These are phyloP conservation scores for Fulica atra DNA, from an alignment of 2,113 vertebrate species.

Conservation along the genomic window DNA sequence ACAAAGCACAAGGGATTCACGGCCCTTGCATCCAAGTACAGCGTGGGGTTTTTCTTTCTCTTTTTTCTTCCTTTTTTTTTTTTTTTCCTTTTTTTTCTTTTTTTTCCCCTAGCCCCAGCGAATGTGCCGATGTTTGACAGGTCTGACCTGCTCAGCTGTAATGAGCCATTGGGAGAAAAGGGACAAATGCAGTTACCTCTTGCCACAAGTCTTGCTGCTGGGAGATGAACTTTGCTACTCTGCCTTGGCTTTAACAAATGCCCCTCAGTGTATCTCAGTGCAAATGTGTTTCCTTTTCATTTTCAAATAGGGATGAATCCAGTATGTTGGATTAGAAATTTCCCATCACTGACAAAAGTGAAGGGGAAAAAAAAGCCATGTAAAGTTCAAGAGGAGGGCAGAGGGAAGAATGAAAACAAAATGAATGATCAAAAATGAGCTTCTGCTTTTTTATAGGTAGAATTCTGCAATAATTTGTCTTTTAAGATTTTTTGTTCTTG, in stretches of 20 bases:
- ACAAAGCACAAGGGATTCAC: conserved; percentile 61
- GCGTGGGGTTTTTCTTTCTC: not conserved
- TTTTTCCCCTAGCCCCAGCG: fast-evolving
- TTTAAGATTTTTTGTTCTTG: not conserved
- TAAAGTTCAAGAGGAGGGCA: conserved; percentile 70
- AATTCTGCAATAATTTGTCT: not conserved
- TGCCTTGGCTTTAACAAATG: conserved; percentile 64
- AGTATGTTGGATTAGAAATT: conserved; percentile 70
- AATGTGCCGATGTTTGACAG: conserved; percentile 1
- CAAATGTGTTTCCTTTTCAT: conserved; percentile 73
- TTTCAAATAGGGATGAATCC: conserved; percentile 65
- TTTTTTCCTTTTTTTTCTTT: not conserved
- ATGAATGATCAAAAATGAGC: not conserved
- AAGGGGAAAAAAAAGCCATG: conserved; percentile 31
- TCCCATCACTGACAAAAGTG: conserved; percentile 60
- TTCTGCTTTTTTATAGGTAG: not conserved
- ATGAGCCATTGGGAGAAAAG: conserved; percentile 27
- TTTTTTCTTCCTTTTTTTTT: not conserved
- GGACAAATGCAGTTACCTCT: conserved; percentile 61
- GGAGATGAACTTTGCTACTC: conserved; percentile 69
- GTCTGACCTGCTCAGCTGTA: conserved; percentile 57
- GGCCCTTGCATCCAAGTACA: conserved; percentile 18
- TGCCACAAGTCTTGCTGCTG: conserved; percentile 33
- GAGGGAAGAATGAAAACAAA: conserved; percentile 50
- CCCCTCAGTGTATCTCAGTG: conserved; percentile 49